A percentile compares a stretch with the other conserved stretches of the same genome.
Conservation (phyloP, 2,797 vertebrate genomes). For the Synaphobranchus kaupii region DNA sequence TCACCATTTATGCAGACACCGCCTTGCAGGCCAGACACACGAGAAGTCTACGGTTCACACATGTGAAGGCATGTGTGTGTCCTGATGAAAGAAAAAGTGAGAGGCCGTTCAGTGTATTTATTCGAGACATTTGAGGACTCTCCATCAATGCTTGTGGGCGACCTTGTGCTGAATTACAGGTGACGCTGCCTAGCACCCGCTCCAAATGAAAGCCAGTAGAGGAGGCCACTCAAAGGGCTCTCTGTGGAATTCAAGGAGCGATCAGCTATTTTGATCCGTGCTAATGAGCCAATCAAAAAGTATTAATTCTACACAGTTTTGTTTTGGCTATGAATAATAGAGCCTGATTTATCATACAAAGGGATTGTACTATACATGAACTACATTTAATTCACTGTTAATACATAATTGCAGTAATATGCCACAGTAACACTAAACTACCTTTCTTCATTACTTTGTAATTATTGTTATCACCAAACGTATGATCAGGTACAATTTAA, state of each 20-base stretch:
- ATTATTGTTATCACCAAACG: constrained; percentile 18
- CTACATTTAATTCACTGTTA: constrained; percentile 5
- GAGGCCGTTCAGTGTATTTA: neutral
- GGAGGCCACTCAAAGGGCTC: neutral
- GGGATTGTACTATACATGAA: neutral
- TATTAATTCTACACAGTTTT: neutral
- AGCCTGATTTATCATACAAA: neutral
- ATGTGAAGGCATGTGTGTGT: neutral
- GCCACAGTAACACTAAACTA: neutral
- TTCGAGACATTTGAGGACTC: neutral
- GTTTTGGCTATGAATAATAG: neutral
- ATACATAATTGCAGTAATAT: neutral
- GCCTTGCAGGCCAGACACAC: neutral
- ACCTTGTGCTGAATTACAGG: constrained; percentile 5
- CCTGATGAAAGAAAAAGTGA: constrained; percentile 17
- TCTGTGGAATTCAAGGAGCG: neutral
- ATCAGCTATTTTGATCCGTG: neutral
- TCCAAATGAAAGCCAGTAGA: neutral
- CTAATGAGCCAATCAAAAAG: neutral
- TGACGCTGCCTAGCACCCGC: neutral
- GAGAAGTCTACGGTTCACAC: neutral
- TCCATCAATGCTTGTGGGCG: constrained; percentile 2
- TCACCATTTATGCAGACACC: neutral
- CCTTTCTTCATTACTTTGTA: neutral
- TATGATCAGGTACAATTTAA: constrained; percentile 9